Evolutionary conservation across 2,888 invertebrate species (phyloP), one percentile per base, ranked within the genome.

Genomic region (Pocota personata): DNA sequence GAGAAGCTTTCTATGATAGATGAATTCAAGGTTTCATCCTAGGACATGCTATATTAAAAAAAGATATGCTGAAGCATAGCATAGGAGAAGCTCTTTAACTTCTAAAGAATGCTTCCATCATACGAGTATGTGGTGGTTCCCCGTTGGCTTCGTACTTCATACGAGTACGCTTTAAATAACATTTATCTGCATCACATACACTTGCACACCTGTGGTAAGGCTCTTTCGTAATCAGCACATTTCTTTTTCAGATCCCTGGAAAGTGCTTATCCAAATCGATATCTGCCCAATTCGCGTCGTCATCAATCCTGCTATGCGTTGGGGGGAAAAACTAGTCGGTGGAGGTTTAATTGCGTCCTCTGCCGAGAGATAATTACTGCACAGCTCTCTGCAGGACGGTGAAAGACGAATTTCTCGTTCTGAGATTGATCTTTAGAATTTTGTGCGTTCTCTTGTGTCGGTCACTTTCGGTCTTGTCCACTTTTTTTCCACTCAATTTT

Each of bases 301-400:
- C 82, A 82, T 82, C 86, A 86, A 82, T 87, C 77, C 72, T 73
- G 82, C 72, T 73, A 87, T 64, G 62, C 37, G 16, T 58, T 69
- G 48, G 24, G 40, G 46, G 43, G 87, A 86, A 88, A 88, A 88
- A 88, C 88, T 88, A 88, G 88, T 87, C 87, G 67, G 72, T 62
- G 83, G 82, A 86, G 82, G 84, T 88, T 88, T 88, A 88, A 88
- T 88, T 88, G 87, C 88, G 88, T 88, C 88, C 88, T 87, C 72
- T 73, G 88, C 83, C 80, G 87, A 87, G 88, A 73, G 87, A 88
- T 88, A 88, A 88, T 88, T 88, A 88, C 86, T 83, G 48, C 69
- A n/a, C n/a, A 60, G 71, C 66, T 67, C 52, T 50, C 71, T 67
- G 10, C 73, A 57, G 55, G 82, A 73, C 77, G 73, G 77, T 78